Evolutionary conservation across 2,888 invertebrate species (phyloP), one percentile per base, ranked within the genome.

Genomic region (Lasioglossum marginatum): DNA sequence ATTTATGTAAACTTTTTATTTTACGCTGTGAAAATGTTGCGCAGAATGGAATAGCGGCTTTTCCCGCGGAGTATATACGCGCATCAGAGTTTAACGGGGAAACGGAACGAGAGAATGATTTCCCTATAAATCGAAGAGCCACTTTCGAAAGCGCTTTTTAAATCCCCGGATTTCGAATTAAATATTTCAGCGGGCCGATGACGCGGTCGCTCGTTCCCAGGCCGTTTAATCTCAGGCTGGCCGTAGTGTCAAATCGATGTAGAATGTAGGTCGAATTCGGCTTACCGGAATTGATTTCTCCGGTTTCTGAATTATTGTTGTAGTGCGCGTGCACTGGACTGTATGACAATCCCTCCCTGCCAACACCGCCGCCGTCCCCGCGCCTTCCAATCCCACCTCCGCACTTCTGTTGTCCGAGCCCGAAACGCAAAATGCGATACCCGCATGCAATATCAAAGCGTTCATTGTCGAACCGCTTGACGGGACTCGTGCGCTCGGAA

Each of bases 261-360:
- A 85, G 89, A 90, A 90, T 90, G 78, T 90, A 87, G 90, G 90
- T 90, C 90, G 91, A 89, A 90, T 90, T 90, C 89, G 85, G 89
- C 90, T 90, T 91, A 90, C 82, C 79, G 80, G 85, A 89, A 91
- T 89, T 85, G 88, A 90, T 90, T 90, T 91, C 88, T 79, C 82
- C 89, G 83, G 86, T 89, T 89, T 86, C 85, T 85, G 85, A 85
- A 85, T 85, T 85, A 85, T 85, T 83, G 83, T 80, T 83, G 80
- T 75, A 80, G 52, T 66, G 66, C 76, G 72, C 80, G 73, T 68
- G 73, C 73, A 68, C 77, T 77, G 73, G 52, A 52, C 81, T 43
- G 52, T 77, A 57, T 77, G 66, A 8, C 48, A 40, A 34, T 40
- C 31, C 68, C 43, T 70, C 80, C 31, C 43, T 48, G 43, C 40